Evolutionary conservation across 2,113 vertebrate genomes (phyloP).

Genomic region (Rhea americana): DNA sequence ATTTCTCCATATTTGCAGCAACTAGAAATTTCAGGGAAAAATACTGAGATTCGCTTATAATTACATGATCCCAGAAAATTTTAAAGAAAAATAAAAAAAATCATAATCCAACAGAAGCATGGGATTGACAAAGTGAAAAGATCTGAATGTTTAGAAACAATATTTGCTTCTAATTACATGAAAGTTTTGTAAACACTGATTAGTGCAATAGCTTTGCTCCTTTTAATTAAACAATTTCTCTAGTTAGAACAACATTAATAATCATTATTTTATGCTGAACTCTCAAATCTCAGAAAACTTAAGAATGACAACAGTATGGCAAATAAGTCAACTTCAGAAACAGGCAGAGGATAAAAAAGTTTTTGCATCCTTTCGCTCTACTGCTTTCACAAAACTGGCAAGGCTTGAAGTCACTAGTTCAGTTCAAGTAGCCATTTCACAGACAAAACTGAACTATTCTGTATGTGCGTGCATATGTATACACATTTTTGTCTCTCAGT

Average conservation of each 20-base stretch:
- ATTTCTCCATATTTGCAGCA: not conserved
- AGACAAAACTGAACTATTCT: not conserved
- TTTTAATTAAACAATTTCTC: not conserved
- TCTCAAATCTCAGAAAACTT: not conserved
- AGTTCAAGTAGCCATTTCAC: not conserved
- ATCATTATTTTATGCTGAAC: not conserved
- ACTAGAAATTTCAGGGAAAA: not conserved
- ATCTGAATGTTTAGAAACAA: not conserved
- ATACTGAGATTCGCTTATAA: not conserved
- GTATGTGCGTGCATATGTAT: not conserved
- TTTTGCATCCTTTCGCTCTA: not conserved
- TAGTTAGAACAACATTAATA: not conserved
- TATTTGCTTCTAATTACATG: not conserved
- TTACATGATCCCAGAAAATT: not conserved
- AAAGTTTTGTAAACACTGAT: not conserved
- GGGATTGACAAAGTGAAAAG: not conserved
- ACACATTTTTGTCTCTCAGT: not conserved
- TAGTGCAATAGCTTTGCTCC: not conserved
- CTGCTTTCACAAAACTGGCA: not conserved
- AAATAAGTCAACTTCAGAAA: not conserved
- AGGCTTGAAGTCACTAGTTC: not conserved
- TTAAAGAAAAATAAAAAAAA: not conserved
- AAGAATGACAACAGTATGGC: not conserved
- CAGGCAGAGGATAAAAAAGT: not conserved
- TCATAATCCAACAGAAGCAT: not conserved